These are phyloP conservation scores for Caenorhabditis becei DNA, from an alignment of 2,888 invertebrate genomes.

Conservation along the genomic window DNA sequence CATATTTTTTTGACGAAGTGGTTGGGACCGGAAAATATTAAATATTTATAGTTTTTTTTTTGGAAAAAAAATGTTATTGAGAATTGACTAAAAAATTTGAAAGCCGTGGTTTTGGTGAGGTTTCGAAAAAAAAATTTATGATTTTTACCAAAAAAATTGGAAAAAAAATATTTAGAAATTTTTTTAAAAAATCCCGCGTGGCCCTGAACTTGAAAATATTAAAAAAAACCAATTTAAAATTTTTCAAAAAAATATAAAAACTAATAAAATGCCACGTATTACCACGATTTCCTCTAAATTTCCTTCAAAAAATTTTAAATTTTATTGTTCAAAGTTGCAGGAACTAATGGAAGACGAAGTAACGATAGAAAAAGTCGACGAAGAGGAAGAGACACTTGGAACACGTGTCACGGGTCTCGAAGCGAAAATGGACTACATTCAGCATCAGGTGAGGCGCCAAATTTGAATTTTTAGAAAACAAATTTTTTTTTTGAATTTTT, in stretches of 20 bases:
- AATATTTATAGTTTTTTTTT: conserved; percentile 1
- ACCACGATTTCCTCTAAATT: no score
- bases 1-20: not conserved
- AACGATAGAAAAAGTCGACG: not conserved
- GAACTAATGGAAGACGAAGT: conserved; percentile 55
- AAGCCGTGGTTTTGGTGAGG: no score
- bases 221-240: no score
- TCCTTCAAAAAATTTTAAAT: no score
- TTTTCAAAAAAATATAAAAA: no score
- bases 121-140: not conserved
- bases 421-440: conserved; percentile 45
- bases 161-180: no score
- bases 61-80: not conserved
- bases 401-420: conserved; percentile 14
- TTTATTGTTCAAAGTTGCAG: conserved; percentile 39
- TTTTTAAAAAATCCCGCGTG: no score
- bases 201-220: no score
- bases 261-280: no score
- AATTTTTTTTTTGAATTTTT: no score
- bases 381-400: not conserved
- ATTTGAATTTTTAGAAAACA: not conserved
- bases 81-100: not conserved
- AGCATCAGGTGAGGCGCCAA: conserved; percentile 45
- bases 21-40: not conserved
- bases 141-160: no score